Evolutionary conservation across 2,113 vertebrate genomes (phyloP).

Genomic region (Prinia subflava): DNA sequence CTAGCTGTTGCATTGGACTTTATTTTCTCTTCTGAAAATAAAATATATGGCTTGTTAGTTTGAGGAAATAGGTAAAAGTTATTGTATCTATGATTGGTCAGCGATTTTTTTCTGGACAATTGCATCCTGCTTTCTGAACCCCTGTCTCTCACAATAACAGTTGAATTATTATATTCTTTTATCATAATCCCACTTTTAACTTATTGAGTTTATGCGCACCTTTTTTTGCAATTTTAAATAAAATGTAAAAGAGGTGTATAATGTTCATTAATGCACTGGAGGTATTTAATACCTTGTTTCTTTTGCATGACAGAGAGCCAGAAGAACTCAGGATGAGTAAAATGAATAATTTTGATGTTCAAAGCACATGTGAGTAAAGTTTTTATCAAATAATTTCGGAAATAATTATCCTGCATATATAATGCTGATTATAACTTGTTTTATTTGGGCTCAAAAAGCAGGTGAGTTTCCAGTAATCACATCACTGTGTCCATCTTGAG

Average conservation of each 20-base stretch:
- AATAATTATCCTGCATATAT: background rate
- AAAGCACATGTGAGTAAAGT: slow-evolving; percentile 66
- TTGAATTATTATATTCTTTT: background rate
- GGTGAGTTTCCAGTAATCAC: background rate
- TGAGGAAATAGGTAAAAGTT: background rate
- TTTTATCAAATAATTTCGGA: background rate
- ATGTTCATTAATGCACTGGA: background rate
- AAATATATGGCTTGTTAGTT: background rate
- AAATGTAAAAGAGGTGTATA: background rate
- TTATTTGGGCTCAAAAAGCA: background rate
- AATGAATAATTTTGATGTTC: background rate
- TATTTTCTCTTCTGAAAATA: background rate
- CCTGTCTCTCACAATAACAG: background rate
- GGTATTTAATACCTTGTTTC: slow-evolving; percentile 3
- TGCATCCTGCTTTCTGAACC: background rate
- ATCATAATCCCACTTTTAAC: background rate
- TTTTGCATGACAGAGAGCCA: slow-evolving; percentile 12
- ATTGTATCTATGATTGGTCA: background rate
- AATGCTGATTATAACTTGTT: background rate
- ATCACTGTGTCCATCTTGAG: background rate
- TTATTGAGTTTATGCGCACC: accelerated
- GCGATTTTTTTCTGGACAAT: background rate
- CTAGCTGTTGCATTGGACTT: background rate
- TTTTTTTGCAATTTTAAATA: background rate
- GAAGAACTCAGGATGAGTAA: slow-evolving; percentile 67